Percentiles rank a stretch among this genome's conserved stretches.
phyloP scores from a whole-genome alignment of 2,888 invertebrate species.

The Brachypalpus laphriformis region DNA sequence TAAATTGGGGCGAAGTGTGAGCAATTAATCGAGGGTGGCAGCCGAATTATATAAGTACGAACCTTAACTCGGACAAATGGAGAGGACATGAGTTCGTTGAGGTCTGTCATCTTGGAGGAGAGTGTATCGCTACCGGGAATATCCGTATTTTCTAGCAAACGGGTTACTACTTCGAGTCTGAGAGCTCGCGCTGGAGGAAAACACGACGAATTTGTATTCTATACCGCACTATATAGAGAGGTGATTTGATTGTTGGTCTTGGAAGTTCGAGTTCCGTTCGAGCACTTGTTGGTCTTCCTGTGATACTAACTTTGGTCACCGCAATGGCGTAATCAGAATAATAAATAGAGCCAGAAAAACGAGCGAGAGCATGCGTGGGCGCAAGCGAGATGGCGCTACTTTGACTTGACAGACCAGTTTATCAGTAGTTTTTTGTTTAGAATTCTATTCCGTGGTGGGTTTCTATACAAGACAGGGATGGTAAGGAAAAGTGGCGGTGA shows the following conservation, averaged over 20 bases:
- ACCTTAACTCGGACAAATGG: conserved; percentile 82
- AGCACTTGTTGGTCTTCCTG: conserved; percentile 75
- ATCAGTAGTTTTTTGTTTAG: background rate
- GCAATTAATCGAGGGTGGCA: conserved; percentile 12
- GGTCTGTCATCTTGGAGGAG: conserved; percentile 81
- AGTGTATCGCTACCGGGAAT: background rate
- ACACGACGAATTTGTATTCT: no score
- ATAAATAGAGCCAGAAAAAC: conserved; percentile 35
- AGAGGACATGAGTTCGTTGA: conserved; percentile 81
- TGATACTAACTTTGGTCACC: conserved; percentile 24
- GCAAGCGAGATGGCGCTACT: background rate
- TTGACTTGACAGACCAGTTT: conserved; percentile 12
- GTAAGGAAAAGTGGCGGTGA: background rate
- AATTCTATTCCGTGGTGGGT: conserved; percentile 16
- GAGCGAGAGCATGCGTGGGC: background rate
- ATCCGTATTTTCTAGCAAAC: no score
- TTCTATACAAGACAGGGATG: background rate
- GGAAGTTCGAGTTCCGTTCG: conserved; percentile 39
- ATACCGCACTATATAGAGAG: no score
- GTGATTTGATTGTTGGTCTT: conserved; percentile 10
- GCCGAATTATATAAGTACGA: conserved; percentile 44
- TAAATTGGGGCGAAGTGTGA: conserved; percentile 62
- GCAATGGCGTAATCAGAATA: conserved; percentile 66
- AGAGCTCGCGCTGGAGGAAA: no score
- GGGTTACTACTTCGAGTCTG: background rate